A percentile compares a stretch with the other conserved stretches of the same genome.
These are phyloP conservation scores for Cynocephalus volans DNA, from an alignment of 2,113 vertebrate species.

Conservation along the genomic window DNA sequence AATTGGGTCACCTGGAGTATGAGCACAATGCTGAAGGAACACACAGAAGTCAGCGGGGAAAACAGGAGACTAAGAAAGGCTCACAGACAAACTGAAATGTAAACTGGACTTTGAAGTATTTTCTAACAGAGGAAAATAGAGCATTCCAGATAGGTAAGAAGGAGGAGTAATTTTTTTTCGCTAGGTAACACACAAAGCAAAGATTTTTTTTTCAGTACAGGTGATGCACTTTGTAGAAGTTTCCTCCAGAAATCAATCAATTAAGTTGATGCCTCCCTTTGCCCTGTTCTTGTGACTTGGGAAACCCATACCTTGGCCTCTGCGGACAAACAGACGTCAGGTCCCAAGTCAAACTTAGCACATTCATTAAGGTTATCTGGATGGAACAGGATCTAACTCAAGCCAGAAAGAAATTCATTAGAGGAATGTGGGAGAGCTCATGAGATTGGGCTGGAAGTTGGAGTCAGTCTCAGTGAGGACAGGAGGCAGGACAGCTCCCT, in stretches of 20 bases:
- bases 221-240: neutral
- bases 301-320: neutral
- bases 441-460: neutral
- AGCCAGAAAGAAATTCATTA: neutral
- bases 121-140: neutral
- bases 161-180: neutral
- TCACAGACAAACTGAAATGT: neutral
- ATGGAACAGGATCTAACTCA: neutral
- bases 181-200: neutral
- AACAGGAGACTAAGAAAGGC: neutral
- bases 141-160: neutral
- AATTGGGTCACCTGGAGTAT: neutral
- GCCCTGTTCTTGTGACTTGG: neutral
- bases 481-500: neutral
- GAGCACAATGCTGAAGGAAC: neutral
- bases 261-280: neutral
- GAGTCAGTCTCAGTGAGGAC: neutral
- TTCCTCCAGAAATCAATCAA: neutral
- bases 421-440: neutral
- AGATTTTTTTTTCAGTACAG: neutral
- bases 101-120: neutral
- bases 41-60: neutral
- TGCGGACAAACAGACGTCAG: neutral
- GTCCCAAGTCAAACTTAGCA: neutral
- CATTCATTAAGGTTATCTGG: neutral